Percentiles rank a stretch among this genome's conserved stretches.
These are phyloP conservation scores for Drosophila micromelanica DNA, from an alignment of 1,140 invertebrate genomes.

Conservation along the genomic window DNA sequence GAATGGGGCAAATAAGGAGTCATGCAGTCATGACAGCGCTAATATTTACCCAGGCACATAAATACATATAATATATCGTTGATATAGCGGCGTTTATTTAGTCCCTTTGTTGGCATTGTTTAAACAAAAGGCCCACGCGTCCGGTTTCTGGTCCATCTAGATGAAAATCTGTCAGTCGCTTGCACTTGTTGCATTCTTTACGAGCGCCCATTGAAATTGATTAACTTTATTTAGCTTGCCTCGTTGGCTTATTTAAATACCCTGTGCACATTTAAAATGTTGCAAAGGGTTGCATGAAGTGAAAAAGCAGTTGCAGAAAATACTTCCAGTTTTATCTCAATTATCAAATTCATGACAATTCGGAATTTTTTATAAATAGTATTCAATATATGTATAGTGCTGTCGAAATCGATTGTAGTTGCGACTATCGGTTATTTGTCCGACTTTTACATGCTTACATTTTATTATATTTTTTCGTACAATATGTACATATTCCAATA, in stretches of 20 bases:
- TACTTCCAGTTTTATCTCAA: no score
- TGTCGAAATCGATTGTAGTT: no score
- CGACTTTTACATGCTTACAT: no score
- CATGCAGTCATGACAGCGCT: not conserved
- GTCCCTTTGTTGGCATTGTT: constrained; percentile 22
- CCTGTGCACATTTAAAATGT: not conserved
- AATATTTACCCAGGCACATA: constrained; percentile 28
- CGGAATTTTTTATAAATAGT: no score
- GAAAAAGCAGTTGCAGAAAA: no score
- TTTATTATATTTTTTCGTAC: no score
- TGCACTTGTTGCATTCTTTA: constrained; percentile 69
- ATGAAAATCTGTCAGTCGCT: constrained; percentile 13
- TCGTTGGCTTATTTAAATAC: constrained; percentile 30
- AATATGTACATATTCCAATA: no score
- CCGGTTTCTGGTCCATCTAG: constrained; percentile 41
- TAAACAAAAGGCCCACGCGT: constrained; percentile 34
- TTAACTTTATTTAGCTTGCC: constrained; percentile 65
- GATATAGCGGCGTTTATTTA: constrained; percentile 18
- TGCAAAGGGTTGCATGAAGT: no score
- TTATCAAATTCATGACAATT: no score
- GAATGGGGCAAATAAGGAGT: not conserved
- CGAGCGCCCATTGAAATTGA: constrained; percentile 70
- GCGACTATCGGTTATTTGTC: no score
- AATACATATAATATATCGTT: not conserved
- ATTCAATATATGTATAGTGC: no score